phyloP scores from a whole-genome alignment of 2,888 invertebrate species.

The Epirrhoe alternata region DNA sequence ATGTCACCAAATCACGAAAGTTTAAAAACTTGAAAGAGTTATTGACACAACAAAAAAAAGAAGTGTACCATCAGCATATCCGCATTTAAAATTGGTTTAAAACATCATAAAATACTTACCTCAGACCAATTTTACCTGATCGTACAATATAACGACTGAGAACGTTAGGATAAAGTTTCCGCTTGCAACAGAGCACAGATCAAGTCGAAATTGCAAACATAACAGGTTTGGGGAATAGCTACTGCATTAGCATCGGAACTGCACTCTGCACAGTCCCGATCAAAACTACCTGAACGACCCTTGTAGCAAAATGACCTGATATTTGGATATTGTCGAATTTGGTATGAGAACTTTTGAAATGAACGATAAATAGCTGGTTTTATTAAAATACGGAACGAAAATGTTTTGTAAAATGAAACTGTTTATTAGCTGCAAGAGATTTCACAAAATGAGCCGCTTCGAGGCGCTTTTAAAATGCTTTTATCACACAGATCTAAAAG shows the following conservation, averaged over 20 bases:
- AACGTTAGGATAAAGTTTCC: neutral
- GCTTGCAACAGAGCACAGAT: constrained; percentile 3
- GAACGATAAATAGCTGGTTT: neutral
- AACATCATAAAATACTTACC: neutral
- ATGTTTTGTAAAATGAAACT: neutral
- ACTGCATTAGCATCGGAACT: constrained; percentile 12
- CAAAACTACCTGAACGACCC: neutral
- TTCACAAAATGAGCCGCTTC: too few relatives aligned
- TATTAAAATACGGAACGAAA: too few relatives aligned
- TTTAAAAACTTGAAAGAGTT: too few relatives aligned
- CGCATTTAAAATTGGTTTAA: neutral
- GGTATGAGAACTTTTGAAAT: neutral
- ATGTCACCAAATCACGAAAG: too few relatives aligned
- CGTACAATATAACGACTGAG: neutral
- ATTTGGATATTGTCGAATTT: neutral
- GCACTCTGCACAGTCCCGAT: neutral
- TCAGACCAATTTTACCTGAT: neutral
- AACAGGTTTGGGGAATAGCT: constrained; percentile 28
- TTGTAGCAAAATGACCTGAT: neutral
- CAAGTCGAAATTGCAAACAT: constrained; percentile 35
- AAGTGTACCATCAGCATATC: neutral
- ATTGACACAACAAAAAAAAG: too few relatives aligned
- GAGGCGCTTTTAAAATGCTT: too few relatives aligned
- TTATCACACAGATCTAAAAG: too few relatives aligned
- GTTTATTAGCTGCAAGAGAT: neutral